Evolutionary conservation across 2,797 vertebrate species (phyloP), one percentile per base, ranked within the genome.

Genomic region (Centroberyx gerrardi): DNA sequence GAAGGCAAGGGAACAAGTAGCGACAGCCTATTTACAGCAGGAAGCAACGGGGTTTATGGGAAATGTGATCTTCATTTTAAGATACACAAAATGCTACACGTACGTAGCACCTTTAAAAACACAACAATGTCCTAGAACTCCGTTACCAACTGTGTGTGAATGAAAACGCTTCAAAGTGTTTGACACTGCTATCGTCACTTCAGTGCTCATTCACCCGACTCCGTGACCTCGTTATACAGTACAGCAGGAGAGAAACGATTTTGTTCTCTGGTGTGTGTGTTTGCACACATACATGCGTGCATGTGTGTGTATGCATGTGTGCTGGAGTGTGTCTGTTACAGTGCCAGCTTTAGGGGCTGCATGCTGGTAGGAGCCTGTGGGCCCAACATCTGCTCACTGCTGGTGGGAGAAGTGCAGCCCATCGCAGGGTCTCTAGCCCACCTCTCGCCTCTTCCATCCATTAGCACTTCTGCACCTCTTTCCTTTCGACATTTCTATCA

Each of bases 311-410:
- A 46, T 58, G 53, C 52, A 52, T 48, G 42, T 49, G 40, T 27
- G 15, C 7, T 27, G 12, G 38, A 33, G 59, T 54, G 59, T 44
- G 69, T 46, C 15, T 46, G 60, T 74, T 51, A 40, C 62, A 46
- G 51, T 69, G 62, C 58, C 79, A 72, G 82, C 73, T 85, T 86
- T 59, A 56, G 72, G 56, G 63, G 82, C 77, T 82, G 33, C 86
- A 77, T 87, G 88, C 88, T 81, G 88, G 46, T 77, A 12, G 76
- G 72, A 55, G 78, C 91, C 86, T 92, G 87, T 81, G 78, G 85
- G 76, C 74, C 75, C 84, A 93, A 91, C 92, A 92, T 91, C 90
- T 92, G 91, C 86, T 91, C 86, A 64, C 80, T 49, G 61, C 81
- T 87, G 83, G 82, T 87, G 73, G 75, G 78, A 85, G 67, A 82